These are phyloP conservation scores for Cyanoliseus patagonus DNA, from an alignment of 2,113 vertebrate species.

Conservation along the genomic window DNA sequence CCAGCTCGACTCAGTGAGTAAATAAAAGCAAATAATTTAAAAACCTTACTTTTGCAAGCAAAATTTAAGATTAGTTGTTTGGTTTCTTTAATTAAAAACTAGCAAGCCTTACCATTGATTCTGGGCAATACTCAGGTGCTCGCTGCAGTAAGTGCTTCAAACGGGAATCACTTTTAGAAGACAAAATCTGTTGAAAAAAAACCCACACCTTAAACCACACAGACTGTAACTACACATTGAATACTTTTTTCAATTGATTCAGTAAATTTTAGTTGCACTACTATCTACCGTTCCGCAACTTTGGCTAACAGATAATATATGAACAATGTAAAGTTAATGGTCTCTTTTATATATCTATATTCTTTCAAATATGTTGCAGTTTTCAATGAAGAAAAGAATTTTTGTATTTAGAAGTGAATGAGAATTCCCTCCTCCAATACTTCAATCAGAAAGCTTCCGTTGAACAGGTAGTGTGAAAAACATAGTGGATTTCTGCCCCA, in stretches of 20 bases:
- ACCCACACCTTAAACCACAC: neutral
- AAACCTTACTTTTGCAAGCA: neutral
- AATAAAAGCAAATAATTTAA: neutral
- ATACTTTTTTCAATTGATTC: neutral
- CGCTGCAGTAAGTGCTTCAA: conserved; percentile 91
- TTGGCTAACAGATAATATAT: neutral
- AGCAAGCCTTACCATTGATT: conserved; percentile 81
- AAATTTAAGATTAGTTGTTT: neutral
- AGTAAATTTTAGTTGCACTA: neutral
- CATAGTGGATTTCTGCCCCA: neutral
- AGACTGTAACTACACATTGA: neutral
- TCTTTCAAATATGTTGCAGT: neutral
- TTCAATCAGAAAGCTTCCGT: neutral
- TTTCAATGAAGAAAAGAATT: neutral
- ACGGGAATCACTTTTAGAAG: conserved; percentile 95
- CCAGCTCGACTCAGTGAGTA: neutral
- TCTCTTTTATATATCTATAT: neutral
- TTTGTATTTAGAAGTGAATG: neutral
- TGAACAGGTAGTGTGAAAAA: neutral
- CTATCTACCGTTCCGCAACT: neutral
- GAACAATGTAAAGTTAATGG: neutral
- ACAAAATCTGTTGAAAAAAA: conserved; percentile 83
- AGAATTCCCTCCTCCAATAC: neutral
- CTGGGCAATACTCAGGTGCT: conserved; percentile 93
- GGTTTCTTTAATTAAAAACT: neutral